Base-by-base conservation (phyloP, 2,797 vertebrate genomes). In the Macropodus opercularis region DNA sequence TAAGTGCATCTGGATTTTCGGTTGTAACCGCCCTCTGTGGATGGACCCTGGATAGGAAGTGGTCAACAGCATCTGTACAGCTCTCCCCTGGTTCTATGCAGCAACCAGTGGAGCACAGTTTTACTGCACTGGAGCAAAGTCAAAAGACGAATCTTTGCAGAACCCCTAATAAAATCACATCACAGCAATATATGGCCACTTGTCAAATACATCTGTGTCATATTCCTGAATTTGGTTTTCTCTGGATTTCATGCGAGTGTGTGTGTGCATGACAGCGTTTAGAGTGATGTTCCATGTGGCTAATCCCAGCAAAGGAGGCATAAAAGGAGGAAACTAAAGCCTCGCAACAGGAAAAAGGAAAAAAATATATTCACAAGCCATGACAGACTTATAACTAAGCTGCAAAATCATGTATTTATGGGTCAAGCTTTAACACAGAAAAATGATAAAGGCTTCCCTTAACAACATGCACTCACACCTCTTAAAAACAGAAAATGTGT, bases 101-200 rank as follows among this genome's bases (percentile, higher is more conserved):
- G 51, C 29, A 69, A 73, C 56, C 34, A 26, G 50, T 41, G 47
- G 55, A 77, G 63, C 51, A 54, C 51, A 67, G 73, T 78, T 79
- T 76, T 73, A 66, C 51, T 78, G 61, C 31, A 55, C 35, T 49
- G 69, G 69, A 73, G 26, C 36, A n/a, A 50, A 61, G 75, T 80
- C 75, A 85, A 68, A 55, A 68, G 49, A 79, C 29, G 43, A 69
- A 69, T 81, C 58, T 77, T 53, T 31, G 26, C 60, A 74, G 56
- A 72, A 69, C 19, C 64, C 35, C 48, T 6, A 75, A 81, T 68
- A 70, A 79, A 86, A 71, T 53, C 69, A 44, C 42, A 19, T 61
- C 51, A 40, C 54, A 66, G 60, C 36, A 17, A 73, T 75, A 60
- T 62, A 65, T 43, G 47, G 59, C 71, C 62, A 63, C 43, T 65